A percentile compares a stretch with the other conserved stretches of the same genome.
These are phyloP conservation scores for Tetragonula clypearis DNA, from an alignment of 1,140 invertebrate genomes.

Conservation along the genomic window DNA sequence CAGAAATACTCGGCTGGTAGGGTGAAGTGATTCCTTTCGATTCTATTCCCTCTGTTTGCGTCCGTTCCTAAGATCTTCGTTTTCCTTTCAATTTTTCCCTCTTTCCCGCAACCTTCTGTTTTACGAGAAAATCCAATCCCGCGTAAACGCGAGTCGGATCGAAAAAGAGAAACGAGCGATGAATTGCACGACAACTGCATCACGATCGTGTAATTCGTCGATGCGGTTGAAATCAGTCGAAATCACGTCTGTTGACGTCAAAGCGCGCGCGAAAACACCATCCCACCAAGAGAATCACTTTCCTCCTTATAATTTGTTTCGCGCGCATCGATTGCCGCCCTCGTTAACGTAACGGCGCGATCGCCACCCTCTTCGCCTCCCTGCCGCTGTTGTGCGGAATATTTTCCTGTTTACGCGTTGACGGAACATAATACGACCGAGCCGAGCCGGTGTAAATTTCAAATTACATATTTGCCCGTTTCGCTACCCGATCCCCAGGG, in stretches of 20 bases:
- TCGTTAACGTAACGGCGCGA: not conserved
- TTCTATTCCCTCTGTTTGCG: not conserved
- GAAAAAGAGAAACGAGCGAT: not conserved
- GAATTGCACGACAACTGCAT: not conserved
- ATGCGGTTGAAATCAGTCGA: not conserved
- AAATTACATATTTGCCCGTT: slow-evolving; percentile 26
- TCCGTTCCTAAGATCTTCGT: too few species aligned
- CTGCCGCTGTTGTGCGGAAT: not conserved
- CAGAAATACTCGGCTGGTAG: slow-evolving; percentile 48
- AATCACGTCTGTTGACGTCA: not conserved
- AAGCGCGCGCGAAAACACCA: too few species aligned
- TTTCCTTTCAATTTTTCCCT: not conserved
- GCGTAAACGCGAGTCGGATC: not conserved
- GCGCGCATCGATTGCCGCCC: not conserved
- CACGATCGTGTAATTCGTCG: slow-evolving; percentile 10
- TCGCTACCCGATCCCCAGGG: not conserved
- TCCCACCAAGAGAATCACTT: not conserved
- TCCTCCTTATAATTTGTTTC: slow-evolving; percentile 17
- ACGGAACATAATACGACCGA: not conserved
- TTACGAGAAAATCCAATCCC: not conserved
- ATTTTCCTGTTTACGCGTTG: slow-evolving; percentile 9
- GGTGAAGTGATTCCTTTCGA: slow-evolving; percentile 36
- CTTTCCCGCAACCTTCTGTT: not conserved
- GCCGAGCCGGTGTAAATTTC: slow-evolving; percentile 14
- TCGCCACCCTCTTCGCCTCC: too few species aligned